Base-by-base conservation (phyloP, 2,888 invertebrate species). In the Suillia variegata region DNA sequence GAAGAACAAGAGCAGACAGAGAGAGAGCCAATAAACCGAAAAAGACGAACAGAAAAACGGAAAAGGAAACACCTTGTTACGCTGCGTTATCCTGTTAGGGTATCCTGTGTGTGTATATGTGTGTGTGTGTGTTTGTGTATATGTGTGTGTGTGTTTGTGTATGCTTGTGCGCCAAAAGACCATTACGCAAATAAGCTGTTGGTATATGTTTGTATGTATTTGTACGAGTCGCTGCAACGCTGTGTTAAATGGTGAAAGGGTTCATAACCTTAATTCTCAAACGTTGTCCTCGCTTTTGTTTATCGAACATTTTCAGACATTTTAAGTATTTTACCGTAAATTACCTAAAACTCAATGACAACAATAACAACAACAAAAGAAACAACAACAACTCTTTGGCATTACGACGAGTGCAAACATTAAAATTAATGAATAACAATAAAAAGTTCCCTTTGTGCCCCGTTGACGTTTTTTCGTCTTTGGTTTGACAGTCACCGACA, bases 391-490 rank as follows among this genome's bases (percentile, higher is more conserved):
- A n/a, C n/a, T n/a, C n/a, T n/a, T n/a, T n/a, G n/a, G n/a, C n/a
- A n/a, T 26, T 10, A 10, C 6, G 4, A 38, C 20, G 45, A 17
- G 69, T 64, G 70, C 69, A 74, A 76, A 76, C 74, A 77, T 75
- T 74, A 74, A 76, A 78, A 77, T 78, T 78, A 77, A 78, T 77
- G 78, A 77, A 77, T 72, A 77, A 75, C 76, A 77, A 71, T 75
- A 74, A 72, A 75, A 63, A 59, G 50, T 58, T 22, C 12, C 31
- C 53, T 62, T 62, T 59, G 63, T 55, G 55, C 53, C 58, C 59
- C 42, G 54, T 26, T 42, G 54, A 58, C 53, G 45, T 55, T 59
- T 54, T 38, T 38, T 26, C 10, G 26, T 10, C 26, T 26, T 26
- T 5, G 26, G 26, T 26, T 26, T 10, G 26, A 26, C 26, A 26